Evolutionary conservation across 2,113 vertebrate genomes (phyloP).

Genomic region (Pelvicachromis taeniatus): DNA sequence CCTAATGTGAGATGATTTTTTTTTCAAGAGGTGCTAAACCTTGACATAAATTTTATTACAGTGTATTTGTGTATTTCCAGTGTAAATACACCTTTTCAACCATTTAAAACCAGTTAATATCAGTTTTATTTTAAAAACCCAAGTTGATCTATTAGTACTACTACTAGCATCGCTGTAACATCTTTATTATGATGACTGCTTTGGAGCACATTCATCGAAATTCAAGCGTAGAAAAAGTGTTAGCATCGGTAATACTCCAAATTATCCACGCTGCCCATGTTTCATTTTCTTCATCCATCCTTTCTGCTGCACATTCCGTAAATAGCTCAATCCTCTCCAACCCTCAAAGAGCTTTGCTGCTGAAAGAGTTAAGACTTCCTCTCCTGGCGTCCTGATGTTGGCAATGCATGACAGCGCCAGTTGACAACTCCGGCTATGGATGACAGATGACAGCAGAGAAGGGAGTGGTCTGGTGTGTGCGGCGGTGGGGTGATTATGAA

Average conservation of each 20-base stretch:
- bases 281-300: constrained; percentile 36
- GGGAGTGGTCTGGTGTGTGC: constrained; percentile 40
- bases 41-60: background rate
- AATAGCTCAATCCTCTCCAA: constrained; percentile 57
- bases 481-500: constrained; percentile 62
- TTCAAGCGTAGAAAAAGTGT: constrained; percentile 1
- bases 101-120: background rate
- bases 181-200: background rate
- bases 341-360: constrained; percentile 29
- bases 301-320: constrained; percentile 40
- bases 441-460: constrained; percentile 76
- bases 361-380: constrained; percentile 66
- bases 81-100: background rate
- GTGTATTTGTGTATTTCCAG: background rate
- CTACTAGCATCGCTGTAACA: background rate
- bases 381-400: constrained; percentile 65
- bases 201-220: background rate
- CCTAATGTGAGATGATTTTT: background rate
- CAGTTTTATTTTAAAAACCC: background rate
- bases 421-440: constrained; percentile 74
- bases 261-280: constrained; percentile 38
- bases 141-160: background rate
- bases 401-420: constrained; percentile 71
- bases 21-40: background rate
- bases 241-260: background rate